Conservation (phyloP, 2,113 vertebrate genomes). For the Coptodon bakossiorum region DNA sequence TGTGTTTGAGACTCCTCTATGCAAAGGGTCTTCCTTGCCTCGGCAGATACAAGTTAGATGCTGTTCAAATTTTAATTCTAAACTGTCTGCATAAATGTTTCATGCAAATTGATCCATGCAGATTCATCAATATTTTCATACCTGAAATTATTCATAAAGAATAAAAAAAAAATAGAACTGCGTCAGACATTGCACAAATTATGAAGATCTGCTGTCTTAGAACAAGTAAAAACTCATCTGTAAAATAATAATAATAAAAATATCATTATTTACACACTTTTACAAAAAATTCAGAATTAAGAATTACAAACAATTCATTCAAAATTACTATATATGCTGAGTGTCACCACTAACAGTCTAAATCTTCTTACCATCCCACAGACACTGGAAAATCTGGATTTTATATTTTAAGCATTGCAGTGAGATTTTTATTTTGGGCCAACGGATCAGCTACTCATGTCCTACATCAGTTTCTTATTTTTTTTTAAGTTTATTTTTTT, state of each 20-base stretch:
- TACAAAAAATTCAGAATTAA: neutral
- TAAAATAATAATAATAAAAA: neutral
- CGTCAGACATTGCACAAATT: neutral
- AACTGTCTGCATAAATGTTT: neutral
- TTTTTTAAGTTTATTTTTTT: neutral
- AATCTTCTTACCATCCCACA: neutral
- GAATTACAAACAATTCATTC: neutral
- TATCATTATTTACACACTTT: neutral
- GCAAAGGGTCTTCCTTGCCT: neutral
- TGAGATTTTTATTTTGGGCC: neutral
- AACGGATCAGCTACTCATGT: neutral
- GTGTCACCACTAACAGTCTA: neutral
- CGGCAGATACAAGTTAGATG: neutral
- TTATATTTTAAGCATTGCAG: neutral
- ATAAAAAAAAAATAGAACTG: neutral
- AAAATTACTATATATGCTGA: neutral
- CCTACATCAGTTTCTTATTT: neutral
- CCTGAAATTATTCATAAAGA: neutral
- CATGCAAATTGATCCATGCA: neutral
- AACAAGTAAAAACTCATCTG: neutral
- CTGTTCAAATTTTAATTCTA: neutral
- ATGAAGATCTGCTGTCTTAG: neutral
- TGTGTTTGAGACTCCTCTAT: neutral
- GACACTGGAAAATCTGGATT: neutral
- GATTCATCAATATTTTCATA: neutral